Base-by-base conservation (phyloP, 2,797 vertebrate genomes). In the Perodicticus potto region DNA sequence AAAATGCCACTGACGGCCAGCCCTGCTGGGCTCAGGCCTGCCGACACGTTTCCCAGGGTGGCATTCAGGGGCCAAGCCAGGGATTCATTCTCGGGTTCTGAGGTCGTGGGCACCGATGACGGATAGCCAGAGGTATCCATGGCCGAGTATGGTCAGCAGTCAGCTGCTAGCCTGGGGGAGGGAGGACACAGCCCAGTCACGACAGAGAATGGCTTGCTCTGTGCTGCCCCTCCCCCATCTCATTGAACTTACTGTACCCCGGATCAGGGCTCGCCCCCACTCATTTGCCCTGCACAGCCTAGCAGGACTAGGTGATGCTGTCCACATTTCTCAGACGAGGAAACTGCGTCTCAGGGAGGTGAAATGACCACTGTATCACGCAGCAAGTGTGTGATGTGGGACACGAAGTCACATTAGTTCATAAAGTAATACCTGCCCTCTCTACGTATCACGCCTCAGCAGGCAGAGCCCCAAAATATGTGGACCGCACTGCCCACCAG, bases 1-100 rank as follows among this genome's bases (percentile, higher is more conserved):
- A 99, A 97, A 88, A 99, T 93, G n/a, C 99, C 98, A 3, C 99
- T 99, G 98, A 99, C 98, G n/a, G 99, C 98, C 85, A 98, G 91
- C 74, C 98, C 98, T 0, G 70, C 80, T 0, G 93, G 95, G 40
- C 97, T 97, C 1, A 89, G 0, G 0, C 74, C 93, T 14, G 59
- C 69, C 0, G 98, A 98, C 37, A 4, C 0, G 23, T 99, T 98
- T 40, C 96, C 96, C 14, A 17, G 84, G 67, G 89, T 37, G 89
- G 96, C 92, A 0, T 93, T 95, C 59, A 17, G 94, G 88, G 94
- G 90, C 98, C 98, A 98, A 97, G 88, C 88, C 1, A 53, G 93
- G 65, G 98, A 98, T 96, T 93, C 34, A 72, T 98, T 98, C 53
- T 91, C 95, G 0, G 98, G 97, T 59, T 98, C 98, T 0, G 0